Percentiles rank a stretch among this genome's conserved stretches.
phyloP scores from a whole-genome alignment of 2,797 vertebrate genomes.

The Anniella stebbinsi region DNA sequence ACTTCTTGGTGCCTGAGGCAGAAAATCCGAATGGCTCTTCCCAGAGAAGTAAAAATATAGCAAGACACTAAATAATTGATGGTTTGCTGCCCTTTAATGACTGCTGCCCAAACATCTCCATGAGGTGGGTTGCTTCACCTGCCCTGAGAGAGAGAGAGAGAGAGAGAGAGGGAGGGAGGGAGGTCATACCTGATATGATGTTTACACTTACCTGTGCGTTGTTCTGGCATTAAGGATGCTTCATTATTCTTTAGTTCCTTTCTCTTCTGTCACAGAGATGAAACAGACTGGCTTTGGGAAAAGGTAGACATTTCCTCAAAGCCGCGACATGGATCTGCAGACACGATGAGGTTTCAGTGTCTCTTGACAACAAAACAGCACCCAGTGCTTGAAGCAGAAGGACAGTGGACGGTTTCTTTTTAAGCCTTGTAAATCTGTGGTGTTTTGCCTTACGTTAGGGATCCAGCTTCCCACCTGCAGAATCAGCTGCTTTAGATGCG shows the following conservation, averaged over 20 bases:
- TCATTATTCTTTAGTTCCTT: constrained; percentile 69
- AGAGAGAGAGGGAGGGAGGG: constrained; percentile 1
- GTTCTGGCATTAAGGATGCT: constrained; percentile 72
- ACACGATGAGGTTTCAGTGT: constrained; percentile 51
- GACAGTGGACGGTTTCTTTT: constrained; percentile 62
- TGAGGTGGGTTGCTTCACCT: background rate
- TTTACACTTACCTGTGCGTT: constrained; percentile 71
- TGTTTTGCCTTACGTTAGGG: constrained; percentile 16
- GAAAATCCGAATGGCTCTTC: background rate
- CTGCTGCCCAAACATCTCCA: background rate
- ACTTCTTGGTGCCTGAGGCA: background rate
- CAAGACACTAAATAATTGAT: background rate
- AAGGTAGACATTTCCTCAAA: constrained; percentile 56
- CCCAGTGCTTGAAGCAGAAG: constrained; percentile 7
- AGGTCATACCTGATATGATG: constrained; percentile 65
- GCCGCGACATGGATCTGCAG: constrained; percentile 45
- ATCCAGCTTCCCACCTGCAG: constrained; percentile 20
- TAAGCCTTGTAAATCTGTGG: constrained; percentile 41
- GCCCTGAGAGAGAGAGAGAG: background rate
- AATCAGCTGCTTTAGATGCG: background rate
- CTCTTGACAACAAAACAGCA: constrained; percentile 51
- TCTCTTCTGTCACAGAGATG: constrained; percentile 36
- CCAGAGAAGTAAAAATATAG: background rate
- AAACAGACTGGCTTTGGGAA: constrained; percentile 64
- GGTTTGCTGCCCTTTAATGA: background rate